Evolutionary conservation across 2,113 vertebrate species (phyloP), one percentile per base, ranked within the genome.

Genomic region (Struthio camelus): DNA sequence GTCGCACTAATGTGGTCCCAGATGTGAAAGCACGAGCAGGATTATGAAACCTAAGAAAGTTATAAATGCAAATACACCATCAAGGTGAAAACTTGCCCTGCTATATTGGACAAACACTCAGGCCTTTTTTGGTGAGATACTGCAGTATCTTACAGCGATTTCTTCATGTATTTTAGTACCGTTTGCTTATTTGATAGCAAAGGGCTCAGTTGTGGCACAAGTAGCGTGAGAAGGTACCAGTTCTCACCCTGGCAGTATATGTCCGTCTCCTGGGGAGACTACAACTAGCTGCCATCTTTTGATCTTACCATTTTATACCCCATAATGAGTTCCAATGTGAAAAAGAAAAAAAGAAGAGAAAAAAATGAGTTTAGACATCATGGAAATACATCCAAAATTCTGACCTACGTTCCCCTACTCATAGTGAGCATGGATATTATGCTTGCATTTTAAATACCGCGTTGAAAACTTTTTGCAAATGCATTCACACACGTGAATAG

Each of bases 201-300:
- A 23, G 51, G 30, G 40, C 54, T 80, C 59, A 54, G n/a, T 27
- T 28, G 16, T 0, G 0, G 32, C 18, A 1, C 32, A 2, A 1
- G 7, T 5, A 84, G 23, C 30, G 6, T 14, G 4, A 34, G 46
- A 34, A 83, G 20, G 27, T 12, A 27, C 23, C 59, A 34, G 64
- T 8, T 83, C 42, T 40, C 25, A 82, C 30, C 42, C 73, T n/a
- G 53, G 48, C 44, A 50, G 64, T 76, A 61, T 32, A 36, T 46
- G n/a, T 2, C 11, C 25, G 3, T 30, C 53, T 62, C 42, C 40
- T 27, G 40, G 54, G 46, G 36, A 48, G 34, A 11, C 13, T 61
- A 22, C 23, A 25, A 25, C 36, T 27, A 15, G n/a, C 19, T 76
- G 17, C 5, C 32, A 28, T 30, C 23, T 81, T 34, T 34, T 79